Percentiles rank a stretch among this genome's conserved stretches.
Conservation (phyloP, 2,888 invertebrate genomes). For the Polyommatus iphigenia region DNA sequence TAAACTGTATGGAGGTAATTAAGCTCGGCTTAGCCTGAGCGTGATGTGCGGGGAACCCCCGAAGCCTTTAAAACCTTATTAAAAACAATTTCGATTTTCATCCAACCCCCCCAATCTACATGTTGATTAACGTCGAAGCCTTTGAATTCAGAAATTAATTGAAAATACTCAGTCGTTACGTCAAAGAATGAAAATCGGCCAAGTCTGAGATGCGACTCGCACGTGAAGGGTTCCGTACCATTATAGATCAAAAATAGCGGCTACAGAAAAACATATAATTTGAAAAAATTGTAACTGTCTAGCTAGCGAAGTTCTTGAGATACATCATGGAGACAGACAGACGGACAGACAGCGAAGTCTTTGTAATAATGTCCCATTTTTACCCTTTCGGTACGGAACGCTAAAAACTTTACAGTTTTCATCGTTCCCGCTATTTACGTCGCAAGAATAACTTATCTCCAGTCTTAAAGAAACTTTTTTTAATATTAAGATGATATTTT, state of each 20-base stretch:
- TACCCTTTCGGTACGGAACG: neutral
- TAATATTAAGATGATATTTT: conserved; percentile 18
- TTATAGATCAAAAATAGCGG: too few relatives aligned
- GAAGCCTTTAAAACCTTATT: conserved; percentile 13
- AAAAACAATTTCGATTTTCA: conserved; percentile 3
- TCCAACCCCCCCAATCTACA: neutral
- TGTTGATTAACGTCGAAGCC: neutral
- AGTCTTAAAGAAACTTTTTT: conserved; percentile 23
- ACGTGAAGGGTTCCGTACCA: too few relatives aligned
- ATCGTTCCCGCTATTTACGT: neutral
- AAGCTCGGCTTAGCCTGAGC: conserved; percentile 55
- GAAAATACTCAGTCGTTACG: neutral
- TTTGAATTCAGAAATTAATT: neutral
- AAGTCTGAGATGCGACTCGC: too few relatives aligned
- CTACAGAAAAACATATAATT: too few relatives aligned
- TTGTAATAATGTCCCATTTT: too few relatives aligned
- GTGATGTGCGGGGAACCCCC: conserved; percentile 54
- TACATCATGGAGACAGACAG: too few relatives aligned
- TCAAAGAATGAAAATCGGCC: too few relatives aligned
- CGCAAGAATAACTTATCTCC: neutral
- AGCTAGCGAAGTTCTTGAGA: too few relatives aligned
- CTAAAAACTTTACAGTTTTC: neutral
- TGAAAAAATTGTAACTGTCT: too few relatives aligned
- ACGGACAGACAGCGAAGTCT: too few relatives aligned
- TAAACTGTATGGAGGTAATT: conserved; percentile 69